Evolutionary conservation across 2,888 invertebrate species (phyloP).

Genomic region (Sinohyriopsis cumingii): DNA sequence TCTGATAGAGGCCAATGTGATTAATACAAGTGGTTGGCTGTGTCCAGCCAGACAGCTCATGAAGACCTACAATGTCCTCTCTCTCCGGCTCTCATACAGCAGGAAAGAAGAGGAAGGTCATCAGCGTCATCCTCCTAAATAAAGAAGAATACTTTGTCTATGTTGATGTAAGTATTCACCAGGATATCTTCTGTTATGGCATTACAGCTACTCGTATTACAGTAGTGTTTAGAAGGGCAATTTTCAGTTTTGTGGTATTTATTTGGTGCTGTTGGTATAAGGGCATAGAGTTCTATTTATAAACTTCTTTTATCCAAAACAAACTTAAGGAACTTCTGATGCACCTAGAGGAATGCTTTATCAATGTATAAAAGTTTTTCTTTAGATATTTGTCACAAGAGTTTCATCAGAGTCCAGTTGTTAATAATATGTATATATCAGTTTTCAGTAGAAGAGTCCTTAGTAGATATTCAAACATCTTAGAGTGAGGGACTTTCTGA

Average conservation of each 20-base stretch:
- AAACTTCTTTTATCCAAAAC: not conserved
- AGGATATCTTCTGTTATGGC: not conserved
- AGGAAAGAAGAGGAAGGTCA: slow-evolving; percentile 60
- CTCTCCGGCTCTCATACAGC: slow-evolving; percentile 41
- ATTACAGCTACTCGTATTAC: not conserved
- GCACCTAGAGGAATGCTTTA: too few species aligned
- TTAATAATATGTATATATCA: too few species aligned
- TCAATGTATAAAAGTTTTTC: too few species aligned
- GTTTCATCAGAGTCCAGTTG: too few species aligned
- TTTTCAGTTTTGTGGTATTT: not conserved
- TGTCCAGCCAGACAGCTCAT: too few species aligned
- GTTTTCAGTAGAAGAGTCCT: too few species aligned
- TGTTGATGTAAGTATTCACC: slow-evolving; percentile 59
- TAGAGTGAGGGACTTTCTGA: too few species aligned
- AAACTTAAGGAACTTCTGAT: too few species aligned
- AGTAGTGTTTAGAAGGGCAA: not conserved
- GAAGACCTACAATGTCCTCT: slow-evolving; percentile 35
- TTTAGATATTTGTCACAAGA: too few species aligned
- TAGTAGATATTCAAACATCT: too few species aligned
- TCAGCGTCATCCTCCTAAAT: slow-evolving; percentile 57
- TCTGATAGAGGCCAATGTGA: too few species aligned
- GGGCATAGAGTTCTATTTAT: not conserved
- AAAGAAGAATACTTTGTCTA: slow-evolving; percentile 50
- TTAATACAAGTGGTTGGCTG: too few species aligned
- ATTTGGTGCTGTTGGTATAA: not conserved